Evolutionary conservation across 2,888 invertebrate species (phyloP), one percentile per base, ranked within the genome.

Genomic region (Mesorhabditis sp.): DNA sequence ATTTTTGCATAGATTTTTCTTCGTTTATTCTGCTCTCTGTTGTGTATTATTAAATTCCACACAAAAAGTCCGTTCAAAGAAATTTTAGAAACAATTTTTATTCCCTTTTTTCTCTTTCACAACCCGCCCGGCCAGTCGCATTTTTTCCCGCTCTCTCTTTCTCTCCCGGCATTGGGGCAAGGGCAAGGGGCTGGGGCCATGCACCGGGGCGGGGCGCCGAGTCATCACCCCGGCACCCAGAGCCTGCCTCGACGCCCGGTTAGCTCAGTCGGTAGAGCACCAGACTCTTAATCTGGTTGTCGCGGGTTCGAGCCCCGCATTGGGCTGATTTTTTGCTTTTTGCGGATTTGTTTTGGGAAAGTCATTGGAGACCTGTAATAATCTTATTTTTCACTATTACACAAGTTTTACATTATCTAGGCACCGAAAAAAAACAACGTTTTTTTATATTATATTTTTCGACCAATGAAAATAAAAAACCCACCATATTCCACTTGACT

Each of bases 401-500:
- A 50, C n/a, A 10, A 50, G n/a, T 50, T n/a, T 13, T 50, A 13
- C 10, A 50, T 50, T 50, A n/a, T 13, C 58, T 50, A n/a, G n/a
- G 7, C 58, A 50, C 58, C 2, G n/a, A 50, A 50, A 13, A 10
- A 50, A n/a, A 50, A 50, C 58, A 13, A 13, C 2, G 10, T 50
- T 13, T 10, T 2, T 50, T 50, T 50, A 10, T 50, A 2, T 50
- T 13, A 2, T 13, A 50, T 50, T 50, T 50, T 50, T 50, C 28
- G 28, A 28, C 28, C 2, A 2, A 28, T 2, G 28, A 28, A 28
- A n/a, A 4, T 10, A 65, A 44, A 45, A 4, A 0, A 13, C 74
- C 65, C 43, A 78, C 77, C 68, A 78, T 61, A 65, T 73, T 72
- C 77, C 77, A 77, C 62, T 71, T 72, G 7, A 61, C 70, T 58